A percentile compares a stretch with the other conserved stretches of the same genome.
These are phyloP conservation scores for Phocoena phocoena DNA, from an alignment of 2,113 vertebrate species.

Conservation along the genomic window DNA sequence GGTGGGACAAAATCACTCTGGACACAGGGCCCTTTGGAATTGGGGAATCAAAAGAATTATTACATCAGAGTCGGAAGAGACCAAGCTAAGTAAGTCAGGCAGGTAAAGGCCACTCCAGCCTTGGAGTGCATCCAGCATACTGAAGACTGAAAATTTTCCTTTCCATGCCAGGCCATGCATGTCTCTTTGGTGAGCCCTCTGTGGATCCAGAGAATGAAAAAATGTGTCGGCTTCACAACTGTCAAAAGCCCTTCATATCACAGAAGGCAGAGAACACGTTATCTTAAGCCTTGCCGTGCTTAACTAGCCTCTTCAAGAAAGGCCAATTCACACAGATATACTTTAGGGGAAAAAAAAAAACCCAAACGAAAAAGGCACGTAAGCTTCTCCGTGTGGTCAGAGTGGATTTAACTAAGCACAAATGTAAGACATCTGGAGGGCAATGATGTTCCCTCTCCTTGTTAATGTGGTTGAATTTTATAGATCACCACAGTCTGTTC, in stretches of 20 bases:
- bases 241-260: not conserved
- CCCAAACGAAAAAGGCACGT: not conserved
- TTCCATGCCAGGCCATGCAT: rapidly evolving
- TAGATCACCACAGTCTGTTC: not conserved
- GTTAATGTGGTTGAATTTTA: not conserved
- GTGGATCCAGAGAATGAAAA: not conserved
- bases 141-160: not conserved
- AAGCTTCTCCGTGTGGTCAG: not conserved
- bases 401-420: not conserved
- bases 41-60: not conserved
- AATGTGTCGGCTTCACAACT: not conserved
- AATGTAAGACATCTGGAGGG: not conserved
- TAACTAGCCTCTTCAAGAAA: not conserved
- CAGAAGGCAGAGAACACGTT: not conserved
- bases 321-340: not conserved
- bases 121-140: not conserved
- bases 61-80: not conserved
- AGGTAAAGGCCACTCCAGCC: not conserved
- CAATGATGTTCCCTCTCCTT: not conserved
- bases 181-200: not conserved
- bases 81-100: not conserved
- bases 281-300: not conserved
- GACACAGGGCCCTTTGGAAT: not conserved
- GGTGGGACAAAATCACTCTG: not conserved
- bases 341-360: too few relatives aligned